Base-by-base conservation (phyloP, 1,140 invertebrate species). In the Catajapyx aquilonaris region DNA sequence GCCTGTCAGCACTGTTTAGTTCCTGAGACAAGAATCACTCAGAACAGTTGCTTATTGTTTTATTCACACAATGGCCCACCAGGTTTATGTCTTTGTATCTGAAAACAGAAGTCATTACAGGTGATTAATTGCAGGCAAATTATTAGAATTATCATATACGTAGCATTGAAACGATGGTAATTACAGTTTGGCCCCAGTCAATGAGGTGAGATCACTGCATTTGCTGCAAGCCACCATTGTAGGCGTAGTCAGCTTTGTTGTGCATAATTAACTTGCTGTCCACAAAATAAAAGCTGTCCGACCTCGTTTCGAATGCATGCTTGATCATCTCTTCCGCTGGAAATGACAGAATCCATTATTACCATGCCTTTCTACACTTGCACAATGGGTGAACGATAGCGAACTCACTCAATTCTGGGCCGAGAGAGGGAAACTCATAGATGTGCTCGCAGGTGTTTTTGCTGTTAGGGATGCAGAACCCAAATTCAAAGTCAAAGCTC, bases 401-500 rank as follows among this genome's bases (percentile, higher is more conserved):
- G 37, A 25, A 57, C 66, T 71, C 69, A 96, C 90, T 77, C 51
- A 91, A 61, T 52, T 88, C 76, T 32, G 73, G 61, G 46, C 76
- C 71, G 43, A 98, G 62, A 34, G 74, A 68, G 25, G 93, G 93
- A 68, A 98, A 96, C 59, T 96, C 87, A 59, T 98, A 98, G 60
- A 98, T 97, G 59, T 97, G 93, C 64, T 98, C 93, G 56, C 90
- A 94, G 4, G 90, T 93, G 54, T 97, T 98, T 50, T 78, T 76
- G 43, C 87, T 95, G 54, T 90, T 85, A 20, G 93, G 93, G 61
- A 98, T 96, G 52, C 91, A 96, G 59, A 95, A 98, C 31, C 91
- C 91, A 69, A 98, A 98, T 56, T 97, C 87, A 70, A 98, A 98
- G 56, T 98, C 93, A 62, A 97, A 98, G n/a, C 84, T 93, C 62